These are phyloP conservation scores for Drosophila kanapiae DNA, from an alignment of 1,140 invertebrate species.

Conservation along the genomic window DNA sequence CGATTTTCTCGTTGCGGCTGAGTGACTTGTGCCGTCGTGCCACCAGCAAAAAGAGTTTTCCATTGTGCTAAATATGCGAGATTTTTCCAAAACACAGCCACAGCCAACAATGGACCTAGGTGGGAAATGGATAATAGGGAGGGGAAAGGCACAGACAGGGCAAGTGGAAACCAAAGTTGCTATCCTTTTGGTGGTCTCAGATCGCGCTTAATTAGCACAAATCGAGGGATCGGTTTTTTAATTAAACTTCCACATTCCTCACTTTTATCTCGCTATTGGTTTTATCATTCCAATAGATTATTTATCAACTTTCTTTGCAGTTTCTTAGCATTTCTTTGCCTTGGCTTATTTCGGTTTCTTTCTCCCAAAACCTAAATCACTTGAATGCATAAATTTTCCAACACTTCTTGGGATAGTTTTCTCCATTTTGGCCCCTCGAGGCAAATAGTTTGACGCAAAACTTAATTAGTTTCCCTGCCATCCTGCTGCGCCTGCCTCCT, in stretches of 20 bases:
- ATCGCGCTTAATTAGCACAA: constrained; percentile 65
- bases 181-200: constrained; percentile 56
- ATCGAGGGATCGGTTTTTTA: constrained; percentile 11
- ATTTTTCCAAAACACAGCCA: constrained; percentile 24
- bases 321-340: background rate
- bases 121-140: constrained; percentile 12
- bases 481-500: background rate
- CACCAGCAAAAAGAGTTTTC: constrained; percentile 60
- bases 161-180: constrained; percentile 8
- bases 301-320: constrained; percentile 15
- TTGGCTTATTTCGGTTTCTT: background rate
- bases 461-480: constrained; percentile 76
- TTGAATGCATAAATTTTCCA: constrained; percentile 59
- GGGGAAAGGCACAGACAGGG: background rate
- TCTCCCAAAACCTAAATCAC: constrained; percentile 8
- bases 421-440: constrained; percentile 20
- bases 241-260: background rate
- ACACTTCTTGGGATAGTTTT: constrained; percentile 42
- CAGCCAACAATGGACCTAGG: constrained; percentile 15
- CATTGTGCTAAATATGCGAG: constrained; percentile 75
- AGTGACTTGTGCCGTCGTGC: constrained; percentile 82
- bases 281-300: background rate
- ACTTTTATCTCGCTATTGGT: too few species aligned
- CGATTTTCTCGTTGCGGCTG: constrained; percentile 83
- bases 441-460: constrained; percentile 79